Conservation (phyloP, 2,888 invertebrate genomes). For the Himalopsyche kuldschensis region DNA sequence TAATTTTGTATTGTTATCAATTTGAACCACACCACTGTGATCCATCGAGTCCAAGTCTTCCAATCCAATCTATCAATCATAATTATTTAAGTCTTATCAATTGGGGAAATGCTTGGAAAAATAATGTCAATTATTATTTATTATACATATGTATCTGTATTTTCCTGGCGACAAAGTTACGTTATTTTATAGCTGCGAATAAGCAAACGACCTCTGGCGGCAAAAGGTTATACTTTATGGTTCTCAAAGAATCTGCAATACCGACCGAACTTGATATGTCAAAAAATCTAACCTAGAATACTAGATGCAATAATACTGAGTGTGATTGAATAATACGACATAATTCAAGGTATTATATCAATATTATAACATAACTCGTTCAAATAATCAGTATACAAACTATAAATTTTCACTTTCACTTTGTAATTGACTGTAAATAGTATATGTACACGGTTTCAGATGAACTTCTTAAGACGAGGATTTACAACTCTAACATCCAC, state of each 20-base stretch:
- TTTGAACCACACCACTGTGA: too few relatives aligned
- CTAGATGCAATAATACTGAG: neutral
- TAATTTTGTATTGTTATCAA: too few relatives aligned
- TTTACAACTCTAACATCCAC: conserved; percentile 12
- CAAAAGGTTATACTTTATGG: neutral
- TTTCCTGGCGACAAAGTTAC: too few relatives aligned
- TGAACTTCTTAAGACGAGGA: conserved; percentile 26
- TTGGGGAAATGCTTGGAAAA: too few relatives aligned
- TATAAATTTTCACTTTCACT: too few relatives aligned
- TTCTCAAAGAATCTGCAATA: neutral
- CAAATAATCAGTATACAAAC: too few relatives aligned
- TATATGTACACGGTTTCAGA: conserved; percentile 4
- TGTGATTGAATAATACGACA: neutral
- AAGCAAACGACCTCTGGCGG: neutral
- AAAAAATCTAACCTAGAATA: neutral
- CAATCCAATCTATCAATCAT: too few relatives aligned
- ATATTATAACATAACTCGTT: neutral
- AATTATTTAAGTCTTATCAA: too few relatives aligned
- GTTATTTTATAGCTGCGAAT: too few relatives aligned
- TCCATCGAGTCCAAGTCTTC: too few relatives aligned
- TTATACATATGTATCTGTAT: too few relatives aligned
- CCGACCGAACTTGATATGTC: neutral
- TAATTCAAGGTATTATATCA: neutral
- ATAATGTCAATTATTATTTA: too few relatives aligned
- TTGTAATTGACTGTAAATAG: neutral